A percentile compares a stretch with the other conserved stretches of the same genome.
Evolutionary conservation across 2,113 vertebrate species (phyloP).

Genomic region (Notiomystis cincta): DNA sequence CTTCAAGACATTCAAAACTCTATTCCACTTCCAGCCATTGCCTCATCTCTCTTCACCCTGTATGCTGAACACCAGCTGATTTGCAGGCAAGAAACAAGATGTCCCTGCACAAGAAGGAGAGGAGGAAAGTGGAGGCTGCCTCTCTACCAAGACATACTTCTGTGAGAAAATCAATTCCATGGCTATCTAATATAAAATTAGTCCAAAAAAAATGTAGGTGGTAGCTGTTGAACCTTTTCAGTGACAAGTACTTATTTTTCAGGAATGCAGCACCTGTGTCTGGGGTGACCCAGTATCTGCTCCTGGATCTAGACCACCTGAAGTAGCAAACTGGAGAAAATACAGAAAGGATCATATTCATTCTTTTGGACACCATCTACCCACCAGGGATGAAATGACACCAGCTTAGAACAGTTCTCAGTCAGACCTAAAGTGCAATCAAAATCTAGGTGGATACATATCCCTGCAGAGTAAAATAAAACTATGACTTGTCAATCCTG

Average conservation of each 20-base stretch:
- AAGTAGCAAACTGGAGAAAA: neutral
- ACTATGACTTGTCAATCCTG: neutral
- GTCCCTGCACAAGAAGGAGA: neutral
- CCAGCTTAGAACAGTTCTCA: neutral
- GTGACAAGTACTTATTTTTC: neutral
- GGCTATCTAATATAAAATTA: neutral
- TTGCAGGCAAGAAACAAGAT: neutral
- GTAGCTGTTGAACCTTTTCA: neutral
- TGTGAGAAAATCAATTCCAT: neutral
- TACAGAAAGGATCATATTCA: neutral
- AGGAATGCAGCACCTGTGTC: fast-evolving
- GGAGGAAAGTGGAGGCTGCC: neutral
- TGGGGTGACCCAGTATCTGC: neutral
- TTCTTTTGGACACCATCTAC: neutral
- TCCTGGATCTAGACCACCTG: neutral
- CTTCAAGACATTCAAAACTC: neutral
- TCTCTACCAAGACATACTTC: neutral
- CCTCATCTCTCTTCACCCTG: neutral
- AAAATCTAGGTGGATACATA: neutral
- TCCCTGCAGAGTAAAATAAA: neutral
- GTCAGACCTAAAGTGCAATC: neutral
- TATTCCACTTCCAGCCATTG: neutral
- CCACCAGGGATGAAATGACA: neutral
- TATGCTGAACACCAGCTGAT: neutral
- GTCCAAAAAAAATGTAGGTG: neutral